Evolutionary conservation across 2,888 invertebrate species (phyloP).

Genomic region (Emesis russula): DNA sequence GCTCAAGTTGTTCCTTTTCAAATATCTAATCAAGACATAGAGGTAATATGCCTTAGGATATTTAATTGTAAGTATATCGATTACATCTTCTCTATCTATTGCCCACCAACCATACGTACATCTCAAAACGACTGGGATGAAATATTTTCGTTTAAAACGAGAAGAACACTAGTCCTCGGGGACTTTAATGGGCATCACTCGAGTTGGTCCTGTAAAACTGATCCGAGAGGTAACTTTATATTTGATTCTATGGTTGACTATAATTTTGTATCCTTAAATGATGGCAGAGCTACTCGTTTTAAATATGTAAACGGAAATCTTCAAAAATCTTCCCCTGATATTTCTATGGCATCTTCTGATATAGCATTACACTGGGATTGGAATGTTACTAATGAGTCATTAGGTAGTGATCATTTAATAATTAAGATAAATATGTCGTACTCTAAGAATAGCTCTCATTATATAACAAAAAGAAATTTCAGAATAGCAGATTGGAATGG

Average conservation of each 20-base stretch:
- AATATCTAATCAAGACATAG: too few species aligned
- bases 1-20: not conserved
- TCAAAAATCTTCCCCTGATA: not conserved
- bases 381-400: not conserved
- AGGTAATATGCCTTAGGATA: too few species aligned
- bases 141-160: not conserved
- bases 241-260: conserved; percentile 44
- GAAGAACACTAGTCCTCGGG: conserved; percentile 25
- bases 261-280: conserved; percentile 48
- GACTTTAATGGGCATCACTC: conserved; percentile 66
- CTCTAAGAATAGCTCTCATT: not conserved
- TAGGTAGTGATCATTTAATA: conserved; percentile 17
- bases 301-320: conserved; percentile 24
- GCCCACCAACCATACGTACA: not conserved
- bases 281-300: conserved; percentile 48
- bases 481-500: conserved; percentile 2
- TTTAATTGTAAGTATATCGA: not conserved
- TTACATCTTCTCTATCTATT: not conserved
- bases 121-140: not conserved
- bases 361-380: conserved; percentile 13
- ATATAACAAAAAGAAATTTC: conserved; percentile 7
- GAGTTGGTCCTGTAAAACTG: conserved; percentile 59
- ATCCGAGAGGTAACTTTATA: conserved; percentile 53
- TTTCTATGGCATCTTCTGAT: not conserved
- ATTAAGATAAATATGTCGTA: not conserved